Conservation (phyloP, 2,113 vertebrate genomes). For the Melanerpes formicivorus region DNA sequence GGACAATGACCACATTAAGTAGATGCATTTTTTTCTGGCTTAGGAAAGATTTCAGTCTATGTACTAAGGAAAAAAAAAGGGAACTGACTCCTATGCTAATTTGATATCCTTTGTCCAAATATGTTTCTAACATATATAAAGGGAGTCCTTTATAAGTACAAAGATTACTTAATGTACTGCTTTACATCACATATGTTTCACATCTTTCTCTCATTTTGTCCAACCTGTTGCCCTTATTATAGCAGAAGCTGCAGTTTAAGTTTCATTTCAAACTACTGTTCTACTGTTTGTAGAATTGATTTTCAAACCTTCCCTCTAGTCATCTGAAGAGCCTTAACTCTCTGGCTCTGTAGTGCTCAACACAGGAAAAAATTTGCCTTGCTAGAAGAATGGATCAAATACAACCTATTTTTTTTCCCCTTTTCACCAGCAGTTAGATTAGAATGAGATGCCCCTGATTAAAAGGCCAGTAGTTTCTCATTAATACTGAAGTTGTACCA, state of each 20-base stretch:
- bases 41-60: constrained; percentile 24
- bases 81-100: background rate
- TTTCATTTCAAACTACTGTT: constrained; percentile 17
- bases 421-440: background rate
- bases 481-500: background rate
- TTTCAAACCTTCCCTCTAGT: constrained; percentile 3
- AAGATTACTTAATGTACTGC: background rate
- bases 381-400: constrained; percentile 11
- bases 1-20: constrained; percentile 53
- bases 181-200: background rate
- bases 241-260: constrained; percentile 28
- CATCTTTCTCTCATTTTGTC: background rate
- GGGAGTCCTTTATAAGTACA: background rate
- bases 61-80: background rate
- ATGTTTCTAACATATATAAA: background rate
- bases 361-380: constrained; percentile 4
- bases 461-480: background rate
- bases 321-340: background rate
- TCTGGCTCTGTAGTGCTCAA: background rate
- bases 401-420: background rate
- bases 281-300: constrained; percentile 5
- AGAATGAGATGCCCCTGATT: background rate
- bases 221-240: constrained; percentile 39
- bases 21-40: constrained; percentile 46
- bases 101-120: background rate